Conservation (phyloP, 2,888 invertebrate genomes). For the Drosophila meridionalis region DNA sequence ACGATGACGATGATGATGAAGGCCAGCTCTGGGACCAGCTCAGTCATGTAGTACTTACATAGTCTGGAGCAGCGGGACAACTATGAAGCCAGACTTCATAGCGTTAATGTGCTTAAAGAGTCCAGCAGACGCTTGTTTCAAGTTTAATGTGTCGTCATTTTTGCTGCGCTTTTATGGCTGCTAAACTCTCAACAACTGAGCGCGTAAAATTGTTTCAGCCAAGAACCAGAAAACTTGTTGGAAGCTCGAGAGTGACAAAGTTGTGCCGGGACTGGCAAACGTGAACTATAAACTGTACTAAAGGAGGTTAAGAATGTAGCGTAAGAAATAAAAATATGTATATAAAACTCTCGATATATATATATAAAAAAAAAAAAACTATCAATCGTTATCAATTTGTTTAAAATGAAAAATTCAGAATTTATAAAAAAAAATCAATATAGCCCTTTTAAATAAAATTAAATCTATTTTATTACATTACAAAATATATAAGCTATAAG, state of each 20-base stretch:
- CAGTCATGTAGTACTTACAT: slow-evolving; percentile 38
- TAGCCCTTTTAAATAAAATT: no score
- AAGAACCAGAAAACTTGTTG: slow-evolving; percentile 32
- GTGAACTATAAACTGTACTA: background rate
- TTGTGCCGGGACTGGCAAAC: slow-evolving; percentile 17
- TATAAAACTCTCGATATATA: background rate
- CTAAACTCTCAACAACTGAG: slow-evolving; percentile 47
- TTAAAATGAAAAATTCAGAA: background rate
- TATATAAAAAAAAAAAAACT: no score
- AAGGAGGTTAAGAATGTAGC: background rate
- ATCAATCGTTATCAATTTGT: background rate
- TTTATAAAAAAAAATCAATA: no score
- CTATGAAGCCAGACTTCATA: slow-evolving; percentile 5
- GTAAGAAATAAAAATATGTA: background rate
- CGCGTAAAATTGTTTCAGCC: slow-evolving; percentile 70
- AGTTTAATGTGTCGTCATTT: slow-evolving; percentile 54
- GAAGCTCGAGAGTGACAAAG: slow-evolving; percentile 39
- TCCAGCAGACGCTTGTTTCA: slow-evolving; percentile 49
- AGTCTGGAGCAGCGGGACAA: slow-evolving; percentile 33
- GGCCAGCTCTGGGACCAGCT: slow-evolving; percentile 11
- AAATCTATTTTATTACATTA: no score
- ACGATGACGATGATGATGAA: slow-evolving; percentile 41
- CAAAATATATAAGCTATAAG: no score
- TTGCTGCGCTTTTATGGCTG: slow-evolving; percentile 59
- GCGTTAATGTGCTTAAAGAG: slow-evolving; percentile 56